A percentile compares a stretch with the other conserved stretches of the same genome.
Evolutionary conservation across 37 sponge, comb jelly and placozoan species (phyloP).

Genomic region (Chondrilla cf. caribensis): DNA sequence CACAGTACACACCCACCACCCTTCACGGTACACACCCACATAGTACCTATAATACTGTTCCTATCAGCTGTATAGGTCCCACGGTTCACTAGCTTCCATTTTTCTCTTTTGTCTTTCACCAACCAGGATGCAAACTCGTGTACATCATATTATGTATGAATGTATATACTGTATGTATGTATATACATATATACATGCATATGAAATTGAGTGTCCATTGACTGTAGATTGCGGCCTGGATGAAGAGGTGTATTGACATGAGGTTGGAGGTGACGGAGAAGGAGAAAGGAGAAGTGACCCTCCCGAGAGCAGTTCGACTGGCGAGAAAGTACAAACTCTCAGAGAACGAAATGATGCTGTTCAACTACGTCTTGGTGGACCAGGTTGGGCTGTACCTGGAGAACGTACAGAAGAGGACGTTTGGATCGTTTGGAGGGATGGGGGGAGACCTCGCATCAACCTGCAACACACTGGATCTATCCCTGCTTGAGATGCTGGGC

Average conservation of each 20-base stretch:
- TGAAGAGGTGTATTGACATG: conserved; percentile 31
- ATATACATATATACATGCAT: too few relatives aligned
- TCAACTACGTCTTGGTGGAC: conserved; percentile 38
- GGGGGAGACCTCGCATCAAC: not conserved
- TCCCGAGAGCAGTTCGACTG: conserved; percentile 64
- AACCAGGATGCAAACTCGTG: too few relatives aligned
- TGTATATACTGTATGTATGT: too few relatives aligned
- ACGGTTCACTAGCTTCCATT: too few relatives aligned
- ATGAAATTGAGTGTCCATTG: too few relatives aligned
- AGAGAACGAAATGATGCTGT: conserved; percentile 51
- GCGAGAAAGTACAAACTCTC: conserved; percentile 44
- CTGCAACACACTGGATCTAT: not conserved
- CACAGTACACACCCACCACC: too few relatives aligned
- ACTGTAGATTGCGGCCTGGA: conserved; percentile 33
- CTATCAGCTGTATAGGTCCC: too few relatives aligned
- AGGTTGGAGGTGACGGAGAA: conserved; percentile 50
- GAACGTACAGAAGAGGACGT: too few relatives aligned
- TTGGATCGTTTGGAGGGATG: not conserved
- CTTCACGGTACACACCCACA: too few relatives aligned
- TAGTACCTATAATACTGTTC: too few relatives aligned
- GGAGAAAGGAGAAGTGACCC: conserved; percentile 47
- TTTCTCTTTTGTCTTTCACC: too few relatives aligned
- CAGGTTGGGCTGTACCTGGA: conserved; percentile 20
- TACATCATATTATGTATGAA: too few relatives aligned
- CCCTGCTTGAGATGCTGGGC: not conserved